These are phyloP conservation scores for Monopis laevigella DNA, from an alignment of 2,888 invertebrate genomes.

Conservation along the genomic window DNA sequence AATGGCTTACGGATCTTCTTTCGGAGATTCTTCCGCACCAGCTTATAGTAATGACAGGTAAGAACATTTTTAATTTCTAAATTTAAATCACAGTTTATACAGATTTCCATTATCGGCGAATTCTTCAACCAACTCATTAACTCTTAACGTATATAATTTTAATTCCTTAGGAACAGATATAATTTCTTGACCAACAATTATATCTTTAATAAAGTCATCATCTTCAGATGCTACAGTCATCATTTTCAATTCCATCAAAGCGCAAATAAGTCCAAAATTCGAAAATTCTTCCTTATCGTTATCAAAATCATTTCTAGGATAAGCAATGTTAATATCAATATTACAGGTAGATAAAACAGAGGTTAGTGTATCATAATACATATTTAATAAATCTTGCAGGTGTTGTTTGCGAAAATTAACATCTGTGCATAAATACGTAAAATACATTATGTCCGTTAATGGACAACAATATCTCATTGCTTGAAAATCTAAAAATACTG, in stretches of 20 bases:
- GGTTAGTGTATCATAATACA: constrained; percentile 37
- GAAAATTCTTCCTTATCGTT: constrained; percentile 32
- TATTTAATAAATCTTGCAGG: constrained; percentile 29
- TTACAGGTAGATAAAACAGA: constrained; percentile 30
- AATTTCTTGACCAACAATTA: constrained; percentile 22
- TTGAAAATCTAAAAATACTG: constrained; percentile 52
- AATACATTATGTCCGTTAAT: constrained; percentile 42
- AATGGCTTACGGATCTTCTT: constrained; percentile 67
- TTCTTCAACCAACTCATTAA: constrained; percentile 45
- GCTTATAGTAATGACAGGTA: constrained; percentile 50
- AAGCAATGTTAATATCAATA: constrained; percentile 31
- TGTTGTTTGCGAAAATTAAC: constrained; percentile 38
- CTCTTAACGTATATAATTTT: constrained; percentile 29
- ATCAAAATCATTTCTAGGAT: constrained; percentile 32
- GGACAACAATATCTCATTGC: constrained; percentile 45
- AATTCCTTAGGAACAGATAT: constrained; percentile 23
- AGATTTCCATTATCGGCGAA: constrained; percentile 34
- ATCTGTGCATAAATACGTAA: constrained; percentile 42
- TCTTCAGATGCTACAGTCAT: constrained; percentile 31
- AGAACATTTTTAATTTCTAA: constrained; percentile 19
- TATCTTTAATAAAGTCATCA: constrained; percentile 23
- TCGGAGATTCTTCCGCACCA: constrained; percentile 55
- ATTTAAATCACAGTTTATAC: constrained; percentile 25
- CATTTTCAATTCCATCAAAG: constrained; percentile 40
- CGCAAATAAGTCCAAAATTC: constrained; percentile 40